A percentile compares a stretch with the other conserved stretches of the same genome.
These are phyloP conservation scores for Sericinus montela DNA, from an alignment of 2,888 invertebrate genomes.

Conservation along the genomic window DNA sequence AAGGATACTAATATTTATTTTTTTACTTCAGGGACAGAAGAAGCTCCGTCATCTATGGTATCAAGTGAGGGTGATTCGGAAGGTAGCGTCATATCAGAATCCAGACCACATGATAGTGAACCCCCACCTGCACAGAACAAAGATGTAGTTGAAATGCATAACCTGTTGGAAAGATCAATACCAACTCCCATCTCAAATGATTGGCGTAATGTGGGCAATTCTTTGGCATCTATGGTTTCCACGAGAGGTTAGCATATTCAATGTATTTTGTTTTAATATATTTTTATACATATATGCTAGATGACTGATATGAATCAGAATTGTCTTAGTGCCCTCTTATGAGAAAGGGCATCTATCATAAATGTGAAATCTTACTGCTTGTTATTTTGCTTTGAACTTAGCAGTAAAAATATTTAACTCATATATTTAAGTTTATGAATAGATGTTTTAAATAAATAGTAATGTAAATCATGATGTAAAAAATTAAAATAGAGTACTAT, in stretches of 20 bases:
- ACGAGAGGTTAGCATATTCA: constrained; percentile 46
- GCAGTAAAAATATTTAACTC: too few species aligned
- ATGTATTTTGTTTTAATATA: not conserved
- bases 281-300: too few species aligned
- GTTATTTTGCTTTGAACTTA: too few species aligned
- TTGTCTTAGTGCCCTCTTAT: too few species aligned
- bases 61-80: constrained; percentile 72
- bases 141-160: constrained; percentile 36
- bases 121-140: constrained; percentile 20
- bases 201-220: constrained; percentile 43
- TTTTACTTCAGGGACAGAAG: constrained; percentile 48
- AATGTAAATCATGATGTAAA: too few species aligned
- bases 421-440: too few species aligned
- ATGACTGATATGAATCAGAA: too few species aligned
- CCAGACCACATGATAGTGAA: constrained; percentile 44
- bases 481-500: too few species aligned
- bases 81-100: constrained; percentile 57
- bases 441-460: too few species aligned
- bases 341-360: too few species aligned
- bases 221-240: constrained; percentile 50
- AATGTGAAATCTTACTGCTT: too few species aligned
- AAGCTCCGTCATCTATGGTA: constrained; percentile 70
- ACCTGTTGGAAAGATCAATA: constrained; percentile 38
- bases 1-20: too few species aligned
- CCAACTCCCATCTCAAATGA: constrained; percentile 33